Evolutionary conservation across 2,888 invertebrate genomes (phyloP), one percentile per base, ranked within the genome.

Genomic region (Drosophila testacea): DNA sequence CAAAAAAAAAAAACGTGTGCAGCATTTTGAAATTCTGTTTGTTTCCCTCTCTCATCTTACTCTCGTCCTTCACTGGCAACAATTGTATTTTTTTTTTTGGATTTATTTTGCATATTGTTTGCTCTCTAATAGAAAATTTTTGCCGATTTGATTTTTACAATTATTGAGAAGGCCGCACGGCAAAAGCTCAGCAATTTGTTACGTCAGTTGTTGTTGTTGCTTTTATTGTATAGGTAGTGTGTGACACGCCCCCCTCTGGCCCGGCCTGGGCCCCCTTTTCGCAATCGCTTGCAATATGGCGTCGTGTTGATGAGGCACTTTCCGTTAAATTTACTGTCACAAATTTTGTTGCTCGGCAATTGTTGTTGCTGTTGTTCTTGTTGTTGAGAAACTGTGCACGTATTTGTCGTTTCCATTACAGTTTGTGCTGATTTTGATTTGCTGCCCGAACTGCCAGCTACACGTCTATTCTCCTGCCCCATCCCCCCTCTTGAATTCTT

Each of bases 351-450:
- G 48, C 60, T 57, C 39, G 41, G 57, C 16, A 60, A 48, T 34
- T 11, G 42, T 42, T 42, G 22, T 10, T 41, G 41, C 48, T 62
- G 42, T 52, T 60, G 38, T 60, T 68, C 46, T 27, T 65, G 66
- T 67, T 76, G 64, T 65, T 71, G 60, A 13, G 67, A 70, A 88
- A 76, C 73, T 77, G 71, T 63, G 77, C 87, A 87, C 87, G 87
- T 87, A 84, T 83, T 88, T 87, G 89, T 77, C 87, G 89, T 87
- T 87, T 89, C 87, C 79, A 87, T 89, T 90, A 90, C 90, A 89
- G 85, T 89, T 76, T 89, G 82, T 77, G 79, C 85, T 88, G 89
- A 88, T 88, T 86, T 86, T 89, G 89, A 90, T 87, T 89, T 89
- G 87, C 84, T 72, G 73, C 66, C 69, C 69, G 13, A 62, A 34